These are phyloP conservation scores for Calyptommatus sinebrachiatus DNA, from an alignment of 2,113 vertebrate species.

Conservation along the genomic window DNA sequence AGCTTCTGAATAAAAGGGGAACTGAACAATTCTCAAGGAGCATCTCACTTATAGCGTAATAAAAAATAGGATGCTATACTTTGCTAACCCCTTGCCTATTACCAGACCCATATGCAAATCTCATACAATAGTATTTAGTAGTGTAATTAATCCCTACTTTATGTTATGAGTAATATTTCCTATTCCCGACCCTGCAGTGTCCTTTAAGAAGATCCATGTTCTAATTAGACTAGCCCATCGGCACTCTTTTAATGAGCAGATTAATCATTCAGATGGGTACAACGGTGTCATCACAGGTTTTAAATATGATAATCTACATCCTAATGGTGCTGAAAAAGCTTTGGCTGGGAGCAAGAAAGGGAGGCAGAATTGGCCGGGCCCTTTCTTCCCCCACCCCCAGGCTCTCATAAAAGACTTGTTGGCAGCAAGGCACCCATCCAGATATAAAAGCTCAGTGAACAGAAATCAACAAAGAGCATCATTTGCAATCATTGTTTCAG, in stretches of 20 bases:
- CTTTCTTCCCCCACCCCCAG: slow-evolving; percentile 50
- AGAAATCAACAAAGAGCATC: slow-evolving; percentile 28
- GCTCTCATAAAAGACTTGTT: slow-evolving; percentile 51
- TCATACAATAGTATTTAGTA: slow-evolving; percentile 84
- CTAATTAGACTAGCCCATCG: slow-evolving; percentile 88
- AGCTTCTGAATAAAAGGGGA: slow-evolving; percentile 59
- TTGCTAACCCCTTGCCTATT: slow-evolving; percentile 78
- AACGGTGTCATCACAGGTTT: slow-evolving; percentile 85
- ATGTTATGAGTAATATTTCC: slow-evolving; percentile 86
- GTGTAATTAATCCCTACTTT: slow-evolving; percentile 87
- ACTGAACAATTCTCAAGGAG: slow-evolving; percentile 52
- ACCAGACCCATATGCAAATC: slow-evolving; percentile 84
- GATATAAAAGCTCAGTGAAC: slow-evolving; percentile 43
- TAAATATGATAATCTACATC: slow-evolving; percentile 87
- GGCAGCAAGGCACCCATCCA: slow-evolving; percentile 52
- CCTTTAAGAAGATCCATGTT: slow-evolving; percentile 89
- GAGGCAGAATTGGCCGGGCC: slow-evolving; percentile 72
- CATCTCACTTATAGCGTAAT: slow-evolving; percentile 67
- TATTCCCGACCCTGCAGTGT: slow-evolving; percentile 84
- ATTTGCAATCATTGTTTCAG: slow-evolving; percentile 53
- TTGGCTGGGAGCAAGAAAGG: slow-evolving; percentile 75
- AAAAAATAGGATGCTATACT: slow-evolving; percentile 72
- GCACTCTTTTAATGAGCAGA: slow-evolving; percentile 89
- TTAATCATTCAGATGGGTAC: slow-evolving; percentile 88
- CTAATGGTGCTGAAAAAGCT: slow-evolving; percentile 79